A percentile compares a stretch with the other conserved stretches of the same genome.
Conservation (phyloP, 2,113 vertebrate genomes). For the Candoia aspera region DNA sequence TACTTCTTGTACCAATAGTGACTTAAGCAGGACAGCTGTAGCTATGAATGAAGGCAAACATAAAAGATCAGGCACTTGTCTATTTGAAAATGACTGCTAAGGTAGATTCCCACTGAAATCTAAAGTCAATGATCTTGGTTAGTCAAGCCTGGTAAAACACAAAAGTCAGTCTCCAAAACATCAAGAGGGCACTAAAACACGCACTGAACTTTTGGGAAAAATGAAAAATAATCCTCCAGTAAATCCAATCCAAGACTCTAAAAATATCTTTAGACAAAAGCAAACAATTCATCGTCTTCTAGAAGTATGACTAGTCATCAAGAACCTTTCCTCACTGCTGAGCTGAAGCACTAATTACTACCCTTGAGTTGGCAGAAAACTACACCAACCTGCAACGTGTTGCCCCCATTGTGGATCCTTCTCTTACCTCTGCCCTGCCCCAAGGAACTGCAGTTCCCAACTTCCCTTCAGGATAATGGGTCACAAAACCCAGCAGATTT, state of each 20-base stretch:
- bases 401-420: background rate
- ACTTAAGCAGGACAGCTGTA: background rate
- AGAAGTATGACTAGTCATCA: background rate
- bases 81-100: background rate
- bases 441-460: too few species aligned
- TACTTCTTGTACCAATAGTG: background rate
- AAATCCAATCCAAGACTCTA: too few species aligned
- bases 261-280: background rate
- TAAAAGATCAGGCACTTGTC: background rate
- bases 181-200: background rate
- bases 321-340: background rate
- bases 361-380: background rate
- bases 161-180: background rate
- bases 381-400: background rate
- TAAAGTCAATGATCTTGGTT: background rate
- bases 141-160: background rate
- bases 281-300: background rate
- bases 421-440: background rate
- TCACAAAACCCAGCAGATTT: too few species aligned
- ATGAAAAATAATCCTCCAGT: background rate
- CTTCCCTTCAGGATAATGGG: too few species aligned
- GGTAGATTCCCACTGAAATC: background rate
- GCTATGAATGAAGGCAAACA: background rate
- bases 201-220: background rate
- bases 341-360: background rate